phyloP scores from a whole-genome alignment of 2,113 vertebrate species.

The Helogale parvula region DNA sequence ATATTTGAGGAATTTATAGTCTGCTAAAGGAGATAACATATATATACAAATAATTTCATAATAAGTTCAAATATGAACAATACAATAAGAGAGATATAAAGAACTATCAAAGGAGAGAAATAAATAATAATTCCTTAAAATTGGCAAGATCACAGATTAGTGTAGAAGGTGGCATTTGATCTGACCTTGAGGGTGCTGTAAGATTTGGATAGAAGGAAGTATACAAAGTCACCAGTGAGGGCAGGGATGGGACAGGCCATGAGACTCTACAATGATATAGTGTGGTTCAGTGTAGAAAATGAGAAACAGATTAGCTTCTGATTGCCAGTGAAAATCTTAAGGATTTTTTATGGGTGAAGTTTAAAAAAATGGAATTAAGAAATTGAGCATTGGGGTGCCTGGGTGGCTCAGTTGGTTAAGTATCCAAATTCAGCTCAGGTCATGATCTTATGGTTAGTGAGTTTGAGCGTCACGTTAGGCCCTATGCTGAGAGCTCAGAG shows the following conservation, averaged over 20 bases:
- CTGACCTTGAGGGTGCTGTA: not conserved
- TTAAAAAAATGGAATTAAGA: not conserved
- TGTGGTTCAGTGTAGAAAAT: not conserved
- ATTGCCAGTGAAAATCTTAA: not conserved
- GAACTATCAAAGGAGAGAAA: not conserved
- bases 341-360: not conserved
- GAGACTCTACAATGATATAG: not conserved
- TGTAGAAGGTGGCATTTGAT: not conserved
- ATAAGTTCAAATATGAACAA: not conserved
- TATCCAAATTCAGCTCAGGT: too few relatives aligned
- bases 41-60: not conserved
- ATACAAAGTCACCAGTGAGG: not conserved
- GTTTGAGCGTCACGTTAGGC: too few relatives aligned
- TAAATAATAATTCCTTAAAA: not conserved
- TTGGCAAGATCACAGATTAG: not conserved
- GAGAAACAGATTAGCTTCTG: not conserved
- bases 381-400: not conserved
- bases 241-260: not conserved
- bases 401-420: too few relatives aligned
- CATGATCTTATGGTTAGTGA: too few relatives aligned
- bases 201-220: not conserved
- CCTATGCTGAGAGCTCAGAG: too few relatives aligned
- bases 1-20: not conserved
- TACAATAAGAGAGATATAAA: not conserved
- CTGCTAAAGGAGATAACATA: not conserved